These are phyloP conservation scores for Pogonognathellus flavescens DNA, from an alignment of 1,140 invertebrate genomes.

Conservation along the genomic window DNA sequence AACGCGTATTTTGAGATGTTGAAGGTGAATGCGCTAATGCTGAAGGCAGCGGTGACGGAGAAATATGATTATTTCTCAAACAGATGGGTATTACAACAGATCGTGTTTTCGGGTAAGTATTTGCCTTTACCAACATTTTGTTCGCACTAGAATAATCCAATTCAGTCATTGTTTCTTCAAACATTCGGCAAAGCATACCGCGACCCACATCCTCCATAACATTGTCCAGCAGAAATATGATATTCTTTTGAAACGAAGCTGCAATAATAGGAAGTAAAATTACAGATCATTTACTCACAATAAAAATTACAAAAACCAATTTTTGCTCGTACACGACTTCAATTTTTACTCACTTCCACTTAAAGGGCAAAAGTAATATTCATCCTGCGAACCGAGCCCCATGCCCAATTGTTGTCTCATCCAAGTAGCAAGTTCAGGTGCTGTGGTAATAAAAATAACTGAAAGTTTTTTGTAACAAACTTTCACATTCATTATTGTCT, in stretches of 20 bases:
- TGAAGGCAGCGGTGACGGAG: neutral
- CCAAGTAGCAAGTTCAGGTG: constrained; percentile 8
- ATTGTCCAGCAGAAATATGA: neutral
- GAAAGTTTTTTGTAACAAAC: neutral
- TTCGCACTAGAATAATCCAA: neutral
- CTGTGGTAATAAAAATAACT: neutral
- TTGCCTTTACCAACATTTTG: neutral
- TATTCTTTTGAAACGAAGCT: neutral
- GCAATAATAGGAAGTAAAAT: neutral
- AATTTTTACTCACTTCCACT: neutral
- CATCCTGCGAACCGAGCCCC: neutral
- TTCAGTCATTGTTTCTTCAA: neutral
- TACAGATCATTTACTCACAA: neutral
- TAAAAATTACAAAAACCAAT: neutral
- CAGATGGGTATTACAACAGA: neutral
- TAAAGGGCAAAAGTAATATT: neutral
- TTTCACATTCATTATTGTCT: neutral
- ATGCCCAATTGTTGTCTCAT: neutral
- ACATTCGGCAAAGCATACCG: neutral
- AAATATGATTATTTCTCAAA: too few species aligned
- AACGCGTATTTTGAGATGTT: neutral
- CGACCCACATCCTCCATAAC: neutral
- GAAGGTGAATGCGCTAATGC: neutral
- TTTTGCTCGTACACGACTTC: too few species aligned
- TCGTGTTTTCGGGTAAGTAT: neutral